Percentiles rank a stretch among this genome's conserved stretches.
Conservation (phyloP, 2,797 vertebrate species). For the Pempheris klunzingeri region DNA sequence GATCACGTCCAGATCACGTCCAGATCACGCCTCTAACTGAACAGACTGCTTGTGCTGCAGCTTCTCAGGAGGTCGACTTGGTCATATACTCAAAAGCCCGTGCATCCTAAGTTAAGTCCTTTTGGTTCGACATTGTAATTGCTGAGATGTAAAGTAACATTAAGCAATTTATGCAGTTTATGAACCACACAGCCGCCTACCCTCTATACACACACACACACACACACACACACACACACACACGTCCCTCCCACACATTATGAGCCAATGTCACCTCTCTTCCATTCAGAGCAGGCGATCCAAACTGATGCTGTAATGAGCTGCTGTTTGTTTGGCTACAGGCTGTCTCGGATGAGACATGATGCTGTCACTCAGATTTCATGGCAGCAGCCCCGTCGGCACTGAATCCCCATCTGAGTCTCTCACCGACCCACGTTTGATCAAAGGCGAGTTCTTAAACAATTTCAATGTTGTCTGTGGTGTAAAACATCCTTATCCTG, state of each 20-base stretch:
- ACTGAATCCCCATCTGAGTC: slow-evolving; percentile 62
- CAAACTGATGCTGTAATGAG: slow-evolving; percentile 49
- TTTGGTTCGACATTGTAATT: slow-evolving; percentile 2
- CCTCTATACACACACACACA: neutral
- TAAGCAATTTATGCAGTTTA: slow-evolving; percentile 41
- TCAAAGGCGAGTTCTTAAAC: slow-evolving; percentile 21
- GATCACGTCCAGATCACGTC: too few species aligned
- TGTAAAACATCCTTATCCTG: neutral
- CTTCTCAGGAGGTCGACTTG: neutral
- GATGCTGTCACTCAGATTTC: slow-evolving; percentile 57
- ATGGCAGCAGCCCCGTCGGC: slow-evolving; percentile 50
- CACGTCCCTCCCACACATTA: slow-evolving; percentile 18
- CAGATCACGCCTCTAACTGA: neutral
- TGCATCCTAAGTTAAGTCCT: slow-evolving; percentile 40
- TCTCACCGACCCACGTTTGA: slow-evolving; percentile 30
- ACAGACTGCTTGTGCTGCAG: neutral
- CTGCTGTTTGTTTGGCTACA: slow-evolving; percentile 65
- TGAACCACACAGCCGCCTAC: neutral
- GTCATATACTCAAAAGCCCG: neutral
- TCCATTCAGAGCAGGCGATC: slow-evolving; percentile 25
- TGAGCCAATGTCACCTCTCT: slow-evolving; percentile 65
- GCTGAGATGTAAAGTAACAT: slow-evolving; percentile 33
- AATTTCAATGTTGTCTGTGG: neutral
- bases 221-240: neutral
- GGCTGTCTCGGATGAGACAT: slow-evolving; percentile 64